These are phyloP conservation scores for Lucilia sericata DNA, from an alignment of 1,140 invertebrate genomes.

Conservation along the genomic window DNA sequence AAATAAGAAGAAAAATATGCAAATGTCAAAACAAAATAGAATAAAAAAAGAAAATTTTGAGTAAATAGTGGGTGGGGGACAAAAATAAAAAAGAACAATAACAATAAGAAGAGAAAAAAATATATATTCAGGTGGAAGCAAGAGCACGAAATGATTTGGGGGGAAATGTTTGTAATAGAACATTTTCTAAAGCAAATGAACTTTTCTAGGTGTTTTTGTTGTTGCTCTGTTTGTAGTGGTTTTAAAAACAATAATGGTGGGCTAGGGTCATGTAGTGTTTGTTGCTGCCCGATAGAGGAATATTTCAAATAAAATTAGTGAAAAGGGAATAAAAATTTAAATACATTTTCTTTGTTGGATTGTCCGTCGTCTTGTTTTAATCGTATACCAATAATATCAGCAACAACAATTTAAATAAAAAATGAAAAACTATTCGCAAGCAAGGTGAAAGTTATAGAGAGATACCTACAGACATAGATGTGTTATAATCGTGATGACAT, in stretches of 20 bases:
- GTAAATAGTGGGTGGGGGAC: conserved; percentile 8
- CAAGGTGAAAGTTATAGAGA: background rate
- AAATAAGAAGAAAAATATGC: background rate
- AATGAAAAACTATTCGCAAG: background rate
- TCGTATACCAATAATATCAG: too few relatives aligned
- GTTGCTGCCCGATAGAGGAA: background rate
- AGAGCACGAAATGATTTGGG: background rate
- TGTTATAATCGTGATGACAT: background rate
- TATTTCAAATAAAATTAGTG: background rate
- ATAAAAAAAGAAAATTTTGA: background rate
- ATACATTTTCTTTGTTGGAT: too few relatives aligned
- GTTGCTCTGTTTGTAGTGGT: too few relatives aligned
- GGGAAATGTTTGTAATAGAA: background rate
- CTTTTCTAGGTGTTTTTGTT: background rate
- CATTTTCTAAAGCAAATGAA: background rate
- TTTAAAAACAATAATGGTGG: background rate
- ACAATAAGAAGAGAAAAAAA: background rate
- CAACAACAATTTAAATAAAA: too few relatives aligned
- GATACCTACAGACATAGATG: background rate
- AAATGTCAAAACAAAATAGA: conserved; percentile 9
- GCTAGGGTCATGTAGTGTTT: background rate
- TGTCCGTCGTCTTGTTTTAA: too few relatives aligned
- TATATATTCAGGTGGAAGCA: background rate
- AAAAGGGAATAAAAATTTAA: background rate
- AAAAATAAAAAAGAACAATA: background rate